phyloP scores from a whole-genome alignment of 1,140 invertebrate genomes.

The roundworm (Caenorhabditis elegans) region DNA sequence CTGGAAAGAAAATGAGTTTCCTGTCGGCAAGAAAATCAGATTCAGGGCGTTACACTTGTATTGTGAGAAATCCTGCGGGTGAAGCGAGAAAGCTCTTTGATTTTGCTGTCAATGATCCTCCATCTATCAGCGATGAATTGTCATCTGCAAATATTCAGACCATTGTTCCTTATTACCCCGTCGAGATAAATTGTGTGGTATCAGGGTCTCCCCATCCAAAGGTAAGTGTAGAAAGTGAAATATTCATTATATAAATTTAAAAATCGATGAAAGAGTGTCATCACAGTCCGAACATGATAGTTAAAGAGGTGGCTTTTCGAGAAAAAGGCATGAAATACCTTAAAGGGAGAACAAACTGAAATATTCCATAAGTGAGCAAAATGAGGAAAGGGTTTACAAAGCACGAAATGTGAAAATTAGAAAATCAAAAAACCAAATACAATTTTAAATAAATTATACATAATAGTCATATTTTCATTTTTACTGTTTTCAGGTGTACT shows the following conservation, averaged over 20 bases:
- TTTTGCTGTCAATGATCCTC: constrained; percentile 65
- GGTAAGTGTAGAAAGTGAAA: constrained; percentile 32
- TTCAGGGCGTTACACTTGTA: constrained; percentile 53
- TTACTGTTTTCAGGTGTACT: constrained; percentile 47
- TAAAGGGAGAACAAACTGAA: not conserved
- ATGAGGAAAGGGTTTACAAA: not conserved
- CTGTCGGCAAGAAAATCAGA: constrained; percentile 53
- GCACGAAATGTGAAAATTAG: not conserved
- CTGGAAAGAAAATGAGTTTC: constrained; percentile 53
- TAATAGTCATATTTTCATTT: too few species aligned
- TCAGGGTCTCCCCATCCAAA: constrained; percentile 67
- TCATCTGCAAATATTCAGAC: constrained; percentile 56
- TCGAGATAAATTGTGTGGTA: constrained; percentile 67
- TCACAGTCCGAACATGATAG: not conserved
- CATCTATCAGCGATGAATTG: constrained; percentile 55
- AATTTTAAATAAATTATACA: too few species aligned
- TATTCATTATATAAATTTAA: too few species aligned
- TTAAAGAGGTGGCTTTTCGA: not conserved
- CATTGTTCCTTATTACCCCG: constrained; percentile 64
- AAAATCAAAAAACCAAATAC: not conserved
- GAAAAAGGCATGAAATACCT: not conserved
- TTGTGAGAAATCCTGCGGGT: constrained; percentile 67
- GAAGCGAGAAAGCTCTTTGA: constrained; percentile 65
- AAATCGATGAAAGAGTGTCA: not conserved
- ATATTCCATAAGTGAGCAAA: constrained; percentile 2